phyloP scores from a whole-genome alignment of 2,113 vertebrate genomes.

The Empidonax alnorum region DNA sequence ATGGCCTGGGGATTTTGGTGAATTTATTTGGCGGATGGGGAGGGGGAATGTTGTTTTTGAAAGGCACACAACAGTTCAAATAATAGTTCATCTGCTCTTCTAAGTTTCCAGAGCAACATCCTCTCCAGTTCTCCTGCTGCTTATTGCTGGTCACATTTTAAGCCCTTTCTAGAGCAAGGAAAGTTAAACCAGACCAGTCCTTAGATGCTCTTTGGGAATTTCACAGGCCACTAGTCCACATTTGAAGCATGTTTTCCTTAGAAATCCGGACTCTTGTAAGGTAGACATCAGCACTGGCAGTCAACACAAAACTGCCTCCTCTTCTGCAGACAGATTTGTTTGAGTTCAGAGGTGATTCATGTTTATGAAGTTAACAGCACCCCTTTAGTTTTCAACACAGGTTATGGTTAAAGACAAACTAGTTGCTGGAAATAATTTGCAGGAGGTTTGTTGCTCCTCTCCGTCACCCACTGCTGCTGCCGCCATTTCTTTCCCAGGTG shows the following conservation, averaged over 20 bases:
- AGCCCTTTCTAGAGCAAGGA: not conserved
- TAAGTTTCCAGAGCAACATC: not conserved
- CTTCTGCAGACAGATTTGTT: not conserved
- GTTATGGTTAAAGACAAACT: not conserved
- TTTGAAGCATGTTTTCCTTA: not conserved
- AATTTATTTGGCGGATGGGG: accelerated
- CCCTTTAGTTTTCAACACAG: not conserved
- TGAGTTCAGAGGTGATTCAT: not conserved
- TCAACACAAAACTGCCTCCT: not conserved
- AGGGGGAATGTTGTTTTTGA: not conserved
- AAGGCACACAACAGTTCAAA: not conserved
- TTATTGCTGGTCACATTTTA: not conserved
- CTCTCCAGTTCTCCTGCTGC: not conserved
- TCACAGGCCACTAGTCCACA: not conserved
- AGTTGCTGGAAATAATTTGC: not conserved
- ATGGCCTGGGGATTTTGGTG: not conserved
- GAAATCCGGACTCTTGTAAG: not conserved
- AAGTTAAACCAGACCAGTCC: not conserved
- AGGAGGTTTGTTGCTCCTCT: not conserved
- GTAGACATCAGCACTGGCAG: not conserved
- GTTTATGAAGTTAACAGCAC: not conserved
- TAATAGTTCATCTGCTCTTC: not conserved
- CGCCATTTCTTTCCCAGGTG: not conserved
- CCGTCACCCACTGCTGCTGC: not conserved
- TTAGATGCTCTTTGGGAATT: not conserved